A percentile compares a stretch with the other conserved stretches of the same genome.
phyloP scores from a whole-genome alignment of 2,888 invertebrate species.

The Eilema sororculum region DNA sequence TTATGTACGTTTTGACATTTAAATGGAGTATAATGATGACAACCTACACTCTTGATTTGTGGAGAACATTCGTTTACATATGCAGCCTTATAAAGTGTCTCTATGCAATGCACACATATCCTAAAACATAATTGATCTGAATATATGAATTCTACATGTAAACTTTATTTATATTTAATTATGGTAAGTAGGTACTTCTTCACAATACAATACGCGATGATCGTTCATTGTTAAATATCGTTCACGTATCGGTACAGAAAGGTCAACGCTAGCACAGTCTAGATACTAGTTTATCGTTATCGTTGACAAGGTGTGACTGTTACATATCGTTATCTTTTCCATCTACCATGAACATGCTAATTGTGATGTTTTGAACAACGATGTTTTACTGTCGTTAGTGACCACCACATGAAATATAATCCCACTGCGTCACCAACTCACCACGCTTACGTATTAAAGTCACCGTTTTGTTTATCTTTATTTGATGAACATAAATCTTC shows the following conservation, averaged over 20 bases:
- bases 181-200: not conserved
- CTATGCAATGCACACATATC: not conserved
- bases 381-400: constrained; percentile 64
- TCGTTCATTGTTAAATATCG: constrained; percentile 27
- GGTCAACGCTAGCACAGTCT: not conserved
- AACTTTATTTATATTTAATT: not conserved
- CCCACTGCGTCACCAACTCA: constrained; percentile 44
- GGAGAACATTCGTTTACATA: constrained; percentile 23
- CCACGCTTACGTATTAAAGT: constrained; percentile 23
- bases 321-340: constrained; percentile 67
- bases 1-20: constrained; percentile 52
- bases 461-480: constrained; percentile 21
- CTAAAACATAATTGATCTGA: not conserved
- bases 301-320: constrained; percentile 72
- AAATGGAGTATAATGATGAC: constrained; percentile 47
- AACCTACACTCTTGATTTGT: constrained; percentile 43
- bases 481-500: constrained; percentile 14
- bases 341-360: constrained; percentile 77
- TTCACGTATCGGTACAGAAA: constrained; percentile 22
- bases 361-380: constrained; percentile 70
- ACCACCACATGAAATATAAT: constrained; percentile 56
- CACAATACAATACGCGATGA: constrained; percentile 1
- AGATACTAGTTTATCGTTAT: constrained; percentile 18
- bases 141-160: not conserved
- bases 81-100: constrained; percentile 5